A percentile compares a stretch with the other conserved stretches of the same genome.
Conservation (phyloP, 1,140 invertebrate genomes). For the Caenorhabditis remanei region DNA sequence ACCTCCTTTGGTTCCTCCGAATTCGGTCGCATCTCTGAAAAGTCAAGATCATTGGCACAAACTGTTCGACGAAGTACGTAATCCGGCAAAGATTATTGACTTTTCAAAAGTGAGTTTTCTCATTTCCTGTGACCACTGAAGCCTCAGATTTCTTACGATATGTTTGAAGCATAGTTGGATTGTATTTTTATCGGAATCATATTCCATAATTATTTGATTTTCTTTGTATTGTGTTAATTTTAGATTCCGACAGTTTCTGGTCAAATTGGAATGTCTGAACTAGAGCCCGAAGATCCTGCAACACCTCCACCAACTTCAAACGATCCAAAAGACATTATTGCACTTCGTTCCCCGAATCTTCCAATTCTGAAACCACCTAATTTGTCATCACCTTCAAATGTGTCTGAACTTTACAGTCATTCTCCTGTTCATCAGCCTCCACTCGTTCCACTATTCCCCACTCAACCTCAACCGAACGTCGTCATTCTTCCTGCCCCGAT, state of each 20-base stretch:
- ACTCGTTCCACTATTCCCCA: neutral
- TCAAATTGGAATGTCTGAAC: conserved; percentile 22
- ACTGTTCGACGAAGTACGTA: neutral
- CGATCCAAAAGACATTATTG: neutral
- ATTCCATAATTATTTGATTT: neutral
- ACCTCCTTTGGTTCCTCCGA: neutral
- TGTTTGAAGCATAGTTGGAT: too few species aligned
- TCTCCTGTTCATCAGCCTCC: conserved; percentile 22
- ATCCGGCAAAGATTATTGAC: neutral
- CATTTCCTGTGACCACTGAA: neutral
- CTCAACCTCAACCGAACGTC: conserved; percentile 1
- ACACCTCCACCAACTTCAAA: neutral
- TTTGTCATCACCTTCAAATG: neutral
- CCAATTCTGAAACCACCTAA: neutral
- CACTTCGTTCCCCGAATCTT: neutral
- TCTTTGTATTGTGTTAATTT: neutral
- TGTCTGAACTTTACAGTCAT: neutral
- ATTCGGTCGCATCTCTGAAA: neutral
- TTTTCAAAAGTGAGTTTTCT: neutral
- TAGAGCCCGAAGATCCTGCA: conserved; percentile 1
- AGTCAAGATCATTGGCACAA: conserved; percentile 1
- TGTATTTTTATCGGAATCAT: neutral
- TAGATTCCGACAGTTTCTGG: neutral
- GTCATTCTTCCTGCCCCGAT: conserved; percentile 3
- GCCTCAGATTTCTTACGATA: too few species aligned